These are phyloP conservation scores for Drosophila pegasa DNA, from an alignment of 2,888 invertebrate species.

Conservation along the genomic window DNA sequence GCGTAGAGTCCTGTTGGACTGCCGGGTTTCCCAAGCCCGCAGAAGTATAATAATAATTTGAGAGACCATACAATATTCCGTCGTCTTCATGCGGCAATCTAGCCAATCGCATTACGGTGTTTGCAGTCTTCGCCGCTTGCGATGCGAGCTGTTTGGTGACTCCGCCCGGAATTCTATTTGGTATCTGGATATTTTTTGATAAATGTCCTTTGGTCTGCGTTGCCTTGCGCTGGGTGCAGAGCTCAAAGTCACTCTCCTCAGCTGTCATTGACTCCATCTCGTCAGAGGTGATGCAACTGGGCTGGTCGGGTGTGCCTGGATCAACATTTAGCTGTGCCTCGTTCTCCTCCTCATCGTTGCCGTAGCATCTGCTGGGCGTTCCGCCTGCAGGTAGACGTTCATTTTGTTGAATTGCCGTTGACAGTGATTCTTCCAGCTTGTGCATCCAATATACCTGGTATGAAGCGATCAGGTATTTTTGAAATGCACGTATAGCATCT, in stretches of 20 bases:
- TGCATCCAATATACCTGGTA: conserved; percentile 5
- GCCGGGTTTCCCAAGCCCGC: too few species aligned
- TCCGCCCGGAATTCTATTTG: neutral
- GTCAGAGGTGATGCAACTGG: conserved; percentile 23
- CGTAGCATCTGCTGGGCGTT: conserved; percentile 30
- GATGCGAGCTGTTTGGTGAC: neutral
- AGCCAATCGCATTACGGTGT: neutral
- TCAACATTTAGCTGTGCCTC: neutral
- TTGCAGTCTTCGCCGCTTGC: too few species aligned
- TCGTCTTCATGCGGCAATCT: neutral
- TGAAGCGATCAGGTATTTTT: conserved; percentile 1
- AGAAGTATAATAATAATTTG: neutral
- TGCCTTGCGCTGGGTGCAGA: conserved; percentile 2
- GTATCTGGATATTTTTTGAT: neutral
- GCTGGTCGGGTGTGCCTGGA: conserved; percentile 18
- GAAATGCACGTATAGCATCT: conserved; percentile 42
- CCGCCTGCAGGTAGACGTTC: conserved; percentile 48
- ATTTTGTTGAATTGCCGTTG: neutral
- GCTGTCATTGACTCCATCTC: conserved; percentile 15
- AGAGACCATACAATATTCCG: too few species aligned
- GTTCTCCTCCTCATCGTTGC: neutral
- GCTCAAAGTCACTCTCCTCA: conserved; percentile 13
- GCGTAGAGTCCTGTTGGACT: neutral
- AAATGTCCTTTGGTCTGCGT: conserved; percentile 24
- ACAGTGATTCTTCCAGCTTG: neutral